A percentile compares a stretch with the other conserved stretches of the same genome.
Evolutionary conservation across 2,113 vertebrate species (phyloP).

Genomic region (Ornithorhynchus anatinus): DNA sequence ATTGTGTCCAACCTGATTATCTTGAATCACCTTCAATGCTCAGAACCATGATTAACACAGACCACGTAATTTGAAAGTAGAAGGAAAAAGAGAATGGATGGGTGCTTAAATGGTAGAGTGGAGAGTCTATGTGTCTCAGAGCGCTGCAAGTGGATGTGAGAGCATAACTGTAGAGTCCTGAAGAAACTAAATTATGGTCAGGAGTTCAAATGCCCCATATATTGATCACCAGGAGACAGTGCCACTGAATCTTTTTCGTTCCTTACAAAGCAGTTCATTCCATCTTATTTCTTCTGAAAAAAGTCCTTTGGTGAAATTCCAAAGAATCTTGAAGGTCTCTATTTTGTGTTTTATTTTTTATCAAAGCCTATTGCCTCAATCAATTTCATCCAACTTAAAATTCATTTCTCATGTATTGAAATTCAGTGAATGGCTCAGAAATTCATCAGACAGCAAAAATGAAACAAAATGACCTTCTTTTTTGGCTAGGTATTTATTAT

Average conservation of each 20-base stretch:
- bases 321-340: not conserved
- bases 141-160: too few relatives aligned
- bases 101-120: too few relatives aligned
- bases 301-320: not conserved
- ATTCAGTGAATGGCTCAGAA: not conserved
- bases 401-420: not conserved
- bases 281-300: not conserved
- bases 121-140: too few relatives aligned
- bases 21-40: too few relatives aligned
- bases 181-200: not conserved
- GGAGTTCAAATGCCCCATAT: not conserved
- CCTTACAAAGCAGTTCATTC: too few relatives aligned
- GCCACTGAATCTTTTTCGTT: accelerated
- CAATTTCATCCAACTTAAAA: not conserved
- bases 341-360: not conserved
- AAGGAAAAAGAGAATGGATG: too few relatives aligned
- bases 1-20: too few relatives aligned
- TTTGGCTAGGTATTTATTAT: not conserved
- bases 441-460: not conserved
- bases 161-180: too few relatives aligned
- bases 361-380: not conserved
- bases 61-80: too few relatives aligned
- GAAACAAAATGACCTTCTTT: not conserved
- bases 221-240: not conserved
- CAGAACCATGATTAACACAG: too few relatives aligned